phyloP scores from a whole-genome alignment of 2,888 invertebrate genomes.

The Selenia dentaria region DNA sequence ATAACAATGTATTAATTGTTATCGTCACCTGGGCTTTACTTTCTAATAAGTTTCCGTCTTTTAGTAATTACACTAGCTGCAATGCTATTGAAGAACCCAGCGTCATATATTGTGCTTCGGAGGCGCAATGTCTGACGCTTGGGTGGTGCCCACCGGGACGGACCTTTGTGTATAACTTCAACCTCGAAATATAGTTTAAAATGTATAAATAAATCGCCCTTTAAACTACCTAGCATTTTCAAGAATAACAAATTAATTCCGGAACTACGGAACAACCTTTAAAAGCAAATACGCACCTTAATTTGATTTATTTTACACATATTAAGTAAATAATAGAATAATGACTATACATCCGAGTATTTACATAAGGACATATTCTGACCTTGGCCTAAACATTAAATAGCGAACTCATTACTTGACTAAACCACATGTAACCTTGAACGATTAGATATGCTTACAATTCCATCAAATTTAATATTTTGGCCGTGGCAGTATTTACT shows the following conservation, averaged over 20 bases:
- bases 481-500: neutral
- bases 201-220: too few species aligned
- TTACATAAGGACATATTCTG: slow-evolving; percentile 4
- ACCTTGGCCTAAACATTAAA: slow-evolving; percentile 14
- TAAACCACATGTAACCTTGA: slow-evolving; percentile 17
- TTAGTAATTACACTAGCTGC: too few species aligned
- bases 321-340: neutral
- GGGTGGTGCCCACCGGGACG: too few species aligned
- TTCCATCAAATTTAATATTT: slow-evolving; percentile 12
- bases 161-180: too few species aligned
- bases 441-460: slow-evolving; percentile 16
- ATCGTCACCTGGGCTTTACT: too few species aligned
- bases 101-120: too few species aligned
- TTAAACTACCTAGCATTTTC: too few species aligned
- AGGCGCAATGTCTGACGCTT: too few species aligned
- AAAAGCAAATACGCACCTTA: neutral
- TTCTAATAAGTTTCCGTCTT: too few species aligned
- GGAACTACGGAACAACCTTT: neutral
- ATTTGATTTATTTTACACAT: neutral
- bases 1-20: too few species aligned
- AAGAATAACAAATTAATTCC: neutral
- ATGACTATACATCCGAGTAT: neutral
- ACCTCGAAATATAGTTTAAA: too few species aligned
- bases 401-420: slow-evolving; percentile 11
- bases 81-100: too few species aligned